phyloP scores from a whole-genome alignment of 2,797 vertebrate species.

The Molothrus ater region DNA sequence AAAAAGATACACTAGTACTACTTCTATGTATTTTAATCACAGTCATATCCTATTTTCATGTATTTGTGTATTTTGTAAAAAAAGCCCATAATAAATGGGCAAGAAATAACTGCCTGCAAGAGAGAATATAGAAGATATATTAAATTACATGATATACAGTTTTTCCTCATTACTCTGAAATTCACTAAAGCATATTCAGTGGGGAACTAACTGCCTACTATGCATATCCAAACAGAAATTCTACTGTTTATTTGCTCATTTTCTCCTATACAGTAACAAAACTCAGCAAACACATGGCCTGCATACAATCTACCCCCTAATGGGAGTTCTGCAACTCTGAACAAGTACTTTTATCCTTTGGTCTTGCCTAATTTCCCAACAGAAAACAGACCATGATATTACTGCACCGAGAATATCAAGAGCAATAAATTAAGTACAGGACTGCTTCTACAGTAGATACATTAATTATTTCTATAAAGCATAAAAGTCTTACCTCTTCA shows the following conservation, averaged over 20 bases:
- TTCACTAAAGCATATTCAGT: not conserved
- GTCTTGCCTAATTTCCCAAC: not conserved
- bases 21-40: not conserved
- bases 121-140: not conserved
- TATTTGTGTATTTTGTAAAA: not conserved
- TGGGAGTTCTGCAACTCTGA: not conserved
- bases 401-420: not conserved
- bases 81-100: not conserved
- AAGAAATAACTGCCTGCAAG: not conserved
- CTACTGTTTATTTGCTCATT: not conserved
- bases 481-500: slow-evolving; percentile 14
- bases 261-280: slow-evolving; percentile 36
- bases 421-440: not conserved
- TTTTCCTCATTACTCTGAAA: not conserved
- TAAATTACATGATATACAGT: not conserved
- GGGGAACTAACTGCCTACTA: not conserved
- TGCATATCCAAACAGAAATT: not conserved
- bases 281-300: not conserved
- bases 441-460: not conserved
- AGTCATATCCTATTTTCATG: not conserved
- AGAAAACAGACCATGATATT: not conserved
- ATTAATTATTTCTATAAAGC: not conserved
- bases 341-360: not conserved
- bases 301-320: not conserved
- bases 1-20: not conserved